Percentiles rank a stretch among this genome's conserved stretches.
Evolutionary conservation across 1,140 invertebrate genomes (phyloP).

Genomic region (Brachionus manjavacas): DNA sequence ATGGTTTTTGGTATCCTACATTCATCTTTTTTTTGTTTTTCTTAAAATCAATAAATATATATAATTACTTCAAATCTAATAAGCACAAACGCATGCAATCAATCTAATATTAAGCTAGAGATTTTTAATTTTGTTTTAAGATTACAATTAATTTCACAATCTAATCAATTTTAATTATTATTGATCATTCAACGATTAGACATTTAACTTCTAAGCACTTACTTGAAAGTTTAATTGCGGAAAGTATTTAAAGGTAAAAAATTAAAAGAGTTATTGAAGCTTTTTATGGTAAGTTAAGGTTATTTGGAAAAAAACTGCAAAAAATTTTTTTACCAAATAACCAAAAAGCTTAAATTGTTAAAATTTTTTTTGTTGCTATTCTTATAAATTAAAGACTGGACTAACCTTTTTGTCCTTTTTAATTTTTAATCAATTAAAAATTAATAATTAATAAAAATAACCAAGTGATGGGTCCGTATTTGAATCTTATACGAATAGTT

Average conservation of each 20-base stretch:
- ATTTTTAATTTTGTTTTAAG: neutral
- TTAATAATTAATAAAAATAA: neutral
- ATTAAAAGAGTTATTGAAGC: neutral
- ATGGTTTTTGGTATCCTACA: slow-evolving; percentile 34
- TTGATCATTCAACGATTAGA: neutral
- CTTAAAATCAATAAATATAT: slow-evolving; percentile 21
- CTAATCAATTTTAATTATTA: neutral
- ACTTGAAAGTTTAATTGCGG: neutral
- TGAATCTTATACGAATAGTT: neutral
- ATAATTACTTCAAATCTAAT: neutral
- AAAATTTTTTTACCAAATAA: neutral
- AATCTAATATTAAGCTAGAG: neutral
- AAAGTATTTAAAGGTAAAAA: neutral
- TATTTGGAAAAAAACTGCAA: neutral
- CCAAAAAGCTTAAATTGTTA: neutral
- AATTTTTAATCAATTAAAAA: slow-evolving; percentile 22
- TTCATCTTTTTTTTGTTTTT: slow-evolving; percentile 48
- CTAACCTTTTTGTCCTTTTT: slow-evolving; percentile 30
- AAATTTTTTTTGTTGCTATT: neutral
- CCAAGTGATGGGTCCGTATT: neutral
- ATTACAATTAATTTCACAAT: neutral
- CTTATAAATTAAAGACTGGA: neutral
- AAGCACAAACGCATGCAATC: neutral
- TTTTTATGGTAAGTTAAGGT: neutral
- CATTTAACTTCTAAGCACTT: neutral